Base-by-base conservation (phyloP, 2,888 invertebrate genomes). In the Rotaria socialis region DNA sequence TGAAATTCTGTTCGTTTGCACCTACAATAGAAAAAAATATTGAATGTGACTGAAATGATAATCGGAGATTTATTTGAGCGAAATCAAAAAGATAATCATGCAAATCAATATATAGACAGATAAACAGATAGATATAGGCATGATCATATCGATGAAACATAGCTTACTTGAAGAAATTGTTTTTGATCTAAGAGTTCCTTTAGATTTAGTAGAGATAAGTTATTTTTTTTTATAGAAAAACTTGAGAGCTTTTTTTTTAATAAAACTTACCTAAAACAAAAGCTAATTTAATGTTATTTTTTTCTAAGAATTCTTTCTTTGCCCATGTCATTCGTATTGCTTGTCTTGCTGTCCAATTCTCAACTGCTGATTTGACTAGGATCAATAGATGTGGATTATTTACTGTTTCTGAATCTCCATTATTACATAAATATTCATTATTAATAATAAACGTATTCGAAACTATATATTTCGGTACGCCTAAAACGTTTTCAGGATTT, bases 281-380 rank as follows among this genome's bases (percentile, higher is more conserved):
- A 27, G 85, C 55, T 19, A 85, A 1, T 55, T 60, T 35, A 60
- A 85, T n/a, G 41, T 75, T 80, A 52, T 85, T 85, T 58, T 19
- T 58, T 11, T 55, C 8, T 52, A 47, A 22, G 27, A 24, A n/a
- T 22, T n/a, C n/a, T 56, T 86, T 75, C 19, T 56, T 56, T 24
- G 75, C 86, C 86, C 86, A 86, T 60, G 86, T 86, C 41, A 85
- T 80, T n/a, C 86, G 27, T 52, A 86, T 86, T 1, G 85, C 85
- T 43, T 43, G 80, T 85, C 86, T 52, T 27, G 85, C 52, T 56
- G 56, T n/a, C 43, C n/a, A 85, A 60, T 86, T 85, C 4, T n/a
- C 75, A 50, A 86, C 41, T 8, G 85, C 85, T 24, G 86, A 86
- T 85, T 86, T 86, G 0, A 86, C 60, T 24, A 86, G 5, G 19